Evolutionary conservation across 2,888 invertebrate genomes (phyloP).

Genomic region (Thumatha senex): DNA sequence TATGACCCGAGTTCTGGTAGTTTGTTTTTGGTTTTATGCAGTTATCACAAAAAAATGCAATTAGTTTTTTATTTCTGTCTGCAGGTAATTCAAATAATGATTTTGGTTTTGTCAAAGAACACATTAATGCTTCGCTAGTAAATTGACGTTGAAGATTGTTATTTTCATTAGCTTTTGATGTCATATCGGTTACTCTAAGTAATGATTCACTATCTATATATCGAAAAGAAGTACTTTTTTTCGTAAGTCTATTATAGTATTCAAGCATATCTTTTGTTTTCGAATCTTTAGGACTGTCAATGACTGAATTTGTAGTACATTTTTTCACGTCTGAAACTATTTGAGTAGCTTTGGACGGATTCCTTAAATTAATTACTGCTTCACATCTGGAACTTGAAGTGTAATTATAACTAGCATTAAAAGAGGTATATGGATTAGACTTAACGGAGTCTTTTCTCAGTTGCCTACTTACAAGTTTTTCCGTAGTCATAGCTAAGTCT

Average conservation of each 20-base stretch:
- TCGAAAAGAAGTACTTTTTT: slow-evolving; percentile 63
- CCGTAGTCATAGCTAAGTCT: slow-evolving; percentile 51
- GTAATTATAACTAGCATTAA: slow-evolving; percentile 15
- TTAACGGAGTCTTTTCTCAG: slow-evolving; percentile 27
- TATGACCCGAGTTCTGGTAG: not conserved
- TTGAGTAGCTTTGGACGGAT: slow-evolving; percentile 51
- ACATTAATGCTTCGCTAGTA: slow-evolving; percentile 35
- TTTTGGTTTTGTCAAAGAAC: slow-evolving; percentile 46
- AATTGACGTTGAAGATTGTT: slow-evolving; percentile 14
- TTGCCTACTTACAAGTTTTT: slow-evolving; percentile 51
- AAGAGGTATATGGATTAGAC: slow-evolving; percentile 19
- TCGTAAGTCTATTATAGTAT: slow-evolving; percentile 43
- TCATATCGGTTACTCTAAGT: slow-evolving; percentile 70
- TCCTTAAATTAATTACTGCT: slow-evolving; percentile 20
- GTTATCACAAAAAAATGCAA: slow-evolving; percentile 52
- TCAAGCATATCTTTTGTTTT: slow-evolving; percentile 43
- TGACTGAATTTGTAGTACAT: slow-evolving; percentile 39
- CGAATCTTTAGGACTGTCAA: slow-evolving; percentile 38
- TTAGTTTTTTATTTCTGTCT: slow-evolving; percentile 36
- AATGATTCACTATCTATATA: slow-evolving; percentile 71
- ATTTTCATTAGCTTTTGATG: slow-evolving; percentile 45
- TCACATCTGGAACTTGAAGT: slow-evolving; percentile 22
- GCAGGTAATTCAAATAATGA: slow-evolving; percentile 47
- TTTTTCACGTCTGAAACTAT: slow-evolving; percentile 37
- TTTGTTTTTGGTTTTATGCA: slow-evolving; percentile 10